Evolutionary conservation across 2,797 vertebrate species (phyloP), one percentile per base, ranked within the genome.

Genomic region (Coreius guichenoti): DNA sequence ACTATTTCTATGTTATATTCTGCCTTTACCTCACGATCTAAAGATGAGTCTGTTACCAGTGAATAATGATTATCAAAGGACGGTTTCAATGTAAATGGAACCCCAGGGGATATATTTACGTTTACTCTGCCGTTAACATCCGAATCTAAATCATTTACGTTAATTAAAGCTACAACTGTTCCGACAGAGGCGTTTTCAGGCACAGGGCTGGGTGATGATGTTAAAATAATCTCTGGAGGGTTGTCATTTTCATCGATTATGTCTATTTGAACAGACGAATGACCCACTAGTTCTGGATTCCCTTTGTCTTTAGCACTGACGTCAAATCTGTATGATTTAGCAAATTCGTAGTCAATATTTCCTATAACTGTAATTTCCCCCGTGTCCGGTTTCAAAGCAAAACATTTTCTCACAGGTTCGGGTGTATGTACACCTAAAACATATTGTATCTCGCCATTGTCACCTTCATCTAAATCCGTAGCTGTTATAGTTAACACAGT

Each of bases 51-150:
- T 80, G 93, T 93, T 49, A 94, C 82, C 67, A 95, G 85, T 0
- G 93, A 91, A 79, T 94, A 95, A 89, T 93, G 92, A 78, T 94
- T 94, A 70, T 93, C 88, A 8, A 92, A 93, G 23, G 93, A 92
- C 14, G 95, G 92, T 5, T 92, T 90, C 72, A 95, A 88, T 90
- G 90, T 89, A 82, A 93, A 92, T 31, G 90, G 93, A n/a, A 90
- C 89, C 54, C 91, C 90, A 6, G 83, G 87, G 19, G 90, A 82
- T 1, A 93, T 86, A 0, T 87, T 89, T 56, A 93, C 90, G 36
- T 92, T 92, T 67, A 69, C 67, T 69, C 4, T 39, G 33, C 92
- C 93, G 67, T 92, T 94, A 19, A 91, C 90, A 0, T 90, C 94
- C 5, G 92, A 94, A 87, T 95, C 93, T 82, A 82, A 86, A 87